These are phyloP conservation scores for Drosophila phalerata DNA, from an alignment of 2,888 invertebrate genomes.

Conservation along the genomic window DNA sequence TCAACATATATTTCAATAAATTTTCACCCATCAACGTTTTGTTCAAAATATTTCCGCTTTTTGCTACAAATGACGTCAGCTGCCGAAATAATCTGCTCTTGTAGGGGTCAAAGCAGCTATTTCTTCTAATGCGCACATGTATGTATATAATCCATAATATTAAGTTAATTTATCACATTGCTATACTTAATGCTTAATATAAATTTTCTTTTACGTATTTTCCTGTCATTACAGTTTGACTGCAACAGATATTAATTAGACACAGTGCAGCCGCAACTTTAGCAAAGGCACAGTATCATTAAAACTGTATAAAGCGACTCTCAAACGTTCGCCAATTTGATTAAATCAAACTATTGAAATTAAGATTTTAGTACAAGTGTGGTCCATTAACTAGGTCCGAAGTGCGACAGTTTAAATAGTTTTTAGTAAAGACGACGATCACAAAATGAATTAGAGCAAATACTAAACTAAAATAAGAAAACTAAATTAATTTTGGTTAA, in stretches of 20 bases:
- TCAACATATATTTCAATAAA: conserved; percentile 27
- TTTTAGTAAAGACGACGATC: conserved; percentile 44
- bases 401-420: conserved; percentile 30
- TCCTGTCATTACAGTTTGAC: conserved; percentile 13
- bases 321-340: conserved; percentile 6
- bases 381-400: conserved; percentile 58
- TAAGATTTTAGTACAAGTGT: conserved; percentile 30
- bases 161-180: conserved; percentile 32
- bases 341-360: conserved; percentile 8
- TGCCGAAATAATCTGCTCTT: conserved; percentile 35
- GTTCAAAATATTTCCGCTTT: conserved; percentile 13
- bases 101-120: conserved; percentile 28
- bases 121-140: conserved; percentile 30
- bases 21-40: conserved; percentile 23
- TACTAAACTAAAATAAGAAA: conserved; percentile 32
- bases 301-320: conserved; percentile 25
- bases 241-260: background rate
- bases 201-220: conserved; percentile 15
- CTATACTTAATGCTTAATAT: conserved; percentile 1
- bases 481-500: conserved; percentile 60
- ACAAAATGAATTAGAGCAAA: conserved; percentile 36
- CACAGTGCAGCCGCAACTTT: conserved; percentile 17
- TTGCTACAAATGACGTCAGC: conserved; percentile 54
- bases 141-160: conserved; percentile 18
- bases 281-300: conserved; percentile 26